These are phyloP conservation scores for Phortica okadai DNA, from an alignment of 2,888 invertebrate genomes.

Conservation along the genomic window DNA sequence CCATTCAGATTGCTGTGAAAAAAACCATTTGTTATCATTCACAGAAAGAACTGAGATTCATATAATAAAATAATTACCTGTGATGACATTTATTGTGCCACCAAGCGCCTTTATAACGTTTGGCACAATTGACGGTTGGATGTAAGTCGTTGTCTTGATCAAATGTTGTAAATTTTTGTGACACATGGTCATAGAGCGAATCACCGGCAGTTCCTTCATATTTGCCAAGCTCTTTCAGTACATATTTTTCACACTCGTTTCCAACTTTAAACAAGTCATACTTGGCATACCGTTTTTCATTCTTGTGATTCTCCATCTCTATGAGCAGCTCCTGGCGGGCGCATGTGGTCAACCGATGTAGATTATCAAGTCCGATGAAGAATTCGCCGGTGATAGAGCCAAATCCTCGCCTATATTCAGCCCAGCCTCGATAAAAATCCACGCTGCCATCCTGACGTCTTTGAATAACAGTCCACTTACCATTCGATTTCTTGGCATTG, in stretches of 20 bases:
- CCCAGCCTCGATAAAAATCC: slow-evolving; percentile 22
- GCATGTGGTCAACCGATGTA: slow-evolving; percentile 5
- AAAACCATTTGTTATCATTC: too few species aligned
- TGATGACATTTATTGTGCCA: too few species aligned
- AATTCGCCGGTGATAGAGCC: neutral
- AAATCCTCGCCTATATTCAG: slow-evolving; percentile 8
- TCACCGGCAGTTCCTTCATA: neutral
- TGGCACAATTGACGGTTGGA: too few species aligned
- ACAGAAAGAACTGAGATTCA: too few species aligned
- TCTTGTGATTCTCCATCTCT: slow-evolving; percentile 11
- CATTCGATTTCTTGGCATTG: too few species aligned
- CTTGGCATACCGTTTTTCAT: neutral
- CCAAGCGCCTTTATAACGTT: too few species aligned
- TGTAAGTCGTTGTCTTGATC: too few species aligned
- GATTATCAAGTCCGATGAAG: slow-evolving; percentile 16
- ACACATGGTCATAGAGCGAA: neutral
- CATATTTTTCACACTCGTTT: slow-evolving; percentile 13
- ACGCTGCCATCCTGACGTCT: slow-evolving; percentile 7
- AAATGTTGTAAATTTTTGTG: too few species aligned
- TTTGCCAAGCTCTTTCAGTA: slow-evolving; percentile 15
- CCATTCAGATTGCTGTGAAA: too few species aligned
- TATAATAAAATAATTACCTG: too few species aligned
- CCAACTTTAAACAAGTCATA: slow-evolving; percentile 12
- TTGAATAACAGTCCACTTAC: too few species aligned
- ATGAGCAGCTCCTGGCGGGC: slow-evolving; percentile 26